Evolutionary conservation across 2,888 invertebrate species (phyloP).

Genomic region (Habroteleia sp.): DNA sequence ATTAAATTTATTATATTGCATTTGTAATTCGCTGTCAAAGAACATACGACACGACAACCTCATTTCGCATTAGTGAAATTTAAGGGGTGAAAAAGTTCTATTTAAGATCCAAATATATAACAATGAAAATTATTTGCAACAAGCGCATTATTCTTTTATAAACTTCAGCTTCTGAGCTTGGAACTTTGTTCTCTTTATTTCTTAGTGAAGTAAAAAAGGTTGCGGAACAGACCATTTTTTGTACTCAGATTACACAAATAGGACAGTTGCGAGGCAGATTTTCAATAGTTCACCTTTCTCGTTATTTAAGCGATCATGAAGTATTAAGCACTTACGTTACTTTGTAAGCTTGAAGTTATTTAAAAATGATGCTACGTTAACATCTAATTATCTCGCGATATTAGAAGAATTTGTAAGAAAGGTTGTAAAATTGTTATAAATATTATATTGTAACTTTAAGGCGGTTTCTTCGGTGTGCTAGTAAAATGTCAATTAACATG

Average conservation of each 20-base stretch:
- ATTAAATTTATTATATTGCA: no score
- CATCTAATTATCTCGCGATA: no score
- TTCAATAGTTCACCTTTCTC: slow-evolving; percentile 1
- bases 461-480: no score
- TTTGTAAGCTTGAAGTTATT: no score
- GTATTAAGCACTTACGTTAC: no score
- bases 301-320: no score
- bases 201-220: slow-evolving; percentile 14
- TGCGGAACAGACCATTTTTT: slow-evolving; percentile 18
- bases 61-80: slow-evolving; percentile 4
- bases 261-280: slow-evolving; percentile 9
- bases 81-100: slow-evolving; percentile 1
- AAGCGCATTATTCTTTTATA: slow-evolving; percentile 30
- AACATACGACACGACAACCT: not conserved
- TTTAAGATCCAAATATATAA: slow-evolving; percentile 8
- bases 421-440: no score
- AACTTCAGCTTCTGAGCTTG: slow-evolving; percentile 6
- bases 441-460: no score
- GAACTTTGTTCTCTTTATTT: slow-evolving; percentile 15
- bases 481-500: no score
- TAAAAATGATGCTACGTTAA: no score
- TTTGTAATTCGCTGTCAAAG: slow-evolving; percentile 1
- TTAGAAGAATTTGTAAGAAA: no score
- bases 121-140: slow-evolving; percentile 29
- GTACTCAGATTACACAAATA: slow-evolving; percentile 8